phyloP scores from a whole-genome alignment of 2,888 invertebrate species.

The Pollenia labialis region DNA sequence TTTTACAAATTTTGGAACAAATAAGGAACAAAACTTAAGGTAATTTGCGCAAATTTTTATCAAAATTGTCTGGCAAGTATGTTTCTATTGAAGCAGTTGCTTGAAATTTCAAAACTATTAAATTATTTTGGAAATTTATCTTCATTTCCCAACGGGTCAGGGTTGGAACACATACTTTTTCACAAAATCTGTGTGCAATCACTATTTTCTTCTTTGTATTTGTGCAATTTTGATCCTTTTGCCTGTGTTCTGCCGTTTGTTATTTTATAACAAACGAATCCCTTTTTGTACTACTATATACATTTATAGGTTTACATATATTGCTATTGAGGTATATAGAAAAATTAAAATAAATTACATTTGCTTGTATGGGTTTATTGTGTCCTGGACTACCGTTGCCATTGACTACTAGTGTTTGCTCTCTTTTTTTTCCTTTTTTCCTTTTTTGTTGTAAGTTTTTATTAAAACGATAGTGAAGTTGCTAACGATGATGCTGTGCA shows the following conservation, averaged over 20 bases:
- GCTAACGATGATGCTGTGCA: conserved; percentile 52
- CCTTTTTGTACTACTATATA: conserved; percentile 36
- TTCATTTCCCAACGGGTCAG: conserved; percentile 27
- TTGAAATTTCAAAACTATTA: no score
- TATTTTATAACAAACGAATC: background rate
- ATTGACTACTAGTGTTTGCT: conserved; percentile 58
- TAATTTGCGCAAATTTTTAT: no score
- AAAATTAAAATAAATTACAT: background rate
- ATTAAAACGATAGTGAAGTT: conserved; percentile 38
- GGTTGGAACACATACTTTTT: background rate
- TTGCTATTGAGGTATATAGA: no score
- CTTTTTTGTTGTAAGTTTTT: conserved; percentile 19
- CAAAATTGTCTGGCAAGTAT: no score
- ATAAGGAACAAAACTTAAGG: no score
- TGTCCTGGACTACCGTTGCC: conserved; percentile 69
- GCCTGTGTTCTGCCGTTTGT: conserved; percentile 7
- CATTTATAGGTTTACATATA: background rate
- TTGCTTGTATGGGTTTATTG: conserved; percentile 9
- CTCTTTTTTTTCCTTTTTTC: conserved; percentile 30
- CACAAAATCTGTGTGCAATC: background rate
- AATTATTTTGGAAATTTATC: background rate
- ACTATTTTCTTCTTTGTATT: background rate
- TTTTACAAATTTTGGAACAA: no score
- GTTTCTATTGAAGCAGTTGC: no score
- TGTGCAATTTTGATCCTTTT: conserved; percentile 48